Base-by-base conservation (phyloP, 2,888 invertebrate species). In the Auanema sp. region DNA sequence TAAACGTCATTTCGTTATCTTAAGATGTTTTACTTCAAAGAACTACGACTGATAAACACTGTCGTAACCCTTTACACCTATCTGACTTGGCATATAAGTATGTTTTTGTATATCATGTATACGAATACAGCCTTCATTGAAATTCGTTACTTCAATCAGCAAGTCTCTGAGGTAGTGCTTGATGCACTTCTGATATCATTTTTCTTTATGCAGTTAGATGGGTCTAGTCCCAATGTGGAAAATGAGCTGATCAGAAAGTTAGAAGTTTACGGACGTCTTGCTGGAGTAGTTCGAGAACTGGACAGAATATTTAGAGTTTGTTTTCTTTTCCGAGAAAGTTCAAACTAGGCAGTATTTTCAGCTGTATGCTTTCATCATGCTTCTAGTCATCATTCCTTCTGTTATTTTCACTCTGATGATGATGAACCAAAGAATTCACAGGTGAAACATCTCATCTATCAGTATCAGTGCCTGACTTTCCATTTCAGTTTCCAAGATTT, bases 351-450 rank as follows among this genome's bases (percentile, higher is more conserved):
- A n/a, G n/a, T n/a, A n/a, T 16, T 69, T 69, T 33, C 64, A 65
- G 65, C 41, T 72, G 1, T 72, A 72, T 51, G 68, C 69, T 5
- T 72, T 72, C 41, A 68, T 70, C 18, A 72, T 72, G 62, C 44
- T 62, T 18, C 57, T 61, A 6, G 55, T 61, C 0, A 61, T 61
- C 2, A 33, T 61, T 2, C 61, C 61, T 12, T 61, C 61, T 23
- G 44, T 61, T 1, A 61, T 51, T n/a, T 72, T 72, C 55, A 68
- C 69, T 2, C 25, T 72, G 10, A 72, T 72, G 72, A 72, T 72
- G 72, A 68, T 72, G 69, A 72, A 72, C 51, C 66, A 66, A 21
- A 44, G 68, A 24, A 68, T 72, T 33, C 72, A 66, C 40, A 61
- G 61, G 61, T 54, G 18, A 33, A 33, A 33, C 33, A 33, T 5